These are phyloP conservation scores for Ochotona curzoniae DNA, from an alignment of 2,113 vertebrate species.

Conservation along the genomic window DNA sequence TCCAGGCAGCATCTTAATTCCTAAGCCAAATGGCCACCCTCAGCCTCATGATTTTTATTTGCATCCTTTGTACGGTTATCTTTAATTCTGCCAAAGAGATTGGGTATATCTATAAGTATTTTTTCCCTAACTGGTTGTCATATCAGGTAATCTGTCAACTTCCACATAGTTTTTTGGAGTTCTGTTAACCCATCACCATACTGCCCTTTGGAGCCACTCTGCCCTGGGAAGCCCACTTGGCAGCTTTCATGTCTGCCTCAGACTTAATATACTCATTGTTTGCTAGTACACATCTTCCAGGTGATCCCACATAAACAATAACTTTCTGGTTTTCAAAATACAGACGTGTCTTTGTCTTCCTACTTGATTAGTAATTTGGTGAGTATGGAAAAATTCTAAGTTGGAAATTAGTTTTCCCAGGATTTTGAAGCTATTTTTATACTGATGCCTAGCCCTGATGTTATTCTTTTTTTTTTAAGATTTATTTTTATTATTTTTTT, in stretches of 20 bases:
- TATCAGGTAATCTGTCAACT: neutral
- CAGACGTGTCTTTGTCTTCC: slow-evolving; percentile 4
- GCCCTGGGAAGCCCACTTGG: neutral
- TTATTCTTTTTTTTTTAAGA: no score
- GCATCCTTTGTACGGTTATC: neutral
- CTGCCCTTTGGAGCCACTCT: no score
- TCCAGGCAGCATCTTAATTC: no score
- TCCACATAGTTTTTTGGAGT: neutral
- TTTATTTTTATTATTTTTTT: no score
- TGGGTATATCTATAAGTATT: neutral
- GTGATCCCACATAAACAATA: neutral
- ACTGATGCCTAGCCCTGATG: neutral
- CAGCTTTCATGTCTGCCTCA: neutral
- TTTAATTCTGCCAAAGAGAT: neutral
- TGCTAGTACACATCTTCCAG: neutral
- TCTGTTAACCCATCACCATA: no score
- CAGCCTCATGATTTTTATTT: neutral
- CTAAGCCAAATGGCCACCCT: no score
- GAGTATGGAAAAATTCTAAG: neutral
- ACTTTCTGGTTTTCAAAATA: neutral
- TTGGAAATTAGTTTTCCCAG: neutral
- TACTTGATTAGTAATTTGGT: neutral
- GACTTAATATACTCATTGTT: neutral
- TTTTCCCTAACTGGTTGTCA: neutral
- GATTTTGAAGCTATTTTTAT: neutral